Evolutionary conservation across 64 coral and sea anemone species (phyloP).

Genomic region (Acropora tenuis): DNA sequence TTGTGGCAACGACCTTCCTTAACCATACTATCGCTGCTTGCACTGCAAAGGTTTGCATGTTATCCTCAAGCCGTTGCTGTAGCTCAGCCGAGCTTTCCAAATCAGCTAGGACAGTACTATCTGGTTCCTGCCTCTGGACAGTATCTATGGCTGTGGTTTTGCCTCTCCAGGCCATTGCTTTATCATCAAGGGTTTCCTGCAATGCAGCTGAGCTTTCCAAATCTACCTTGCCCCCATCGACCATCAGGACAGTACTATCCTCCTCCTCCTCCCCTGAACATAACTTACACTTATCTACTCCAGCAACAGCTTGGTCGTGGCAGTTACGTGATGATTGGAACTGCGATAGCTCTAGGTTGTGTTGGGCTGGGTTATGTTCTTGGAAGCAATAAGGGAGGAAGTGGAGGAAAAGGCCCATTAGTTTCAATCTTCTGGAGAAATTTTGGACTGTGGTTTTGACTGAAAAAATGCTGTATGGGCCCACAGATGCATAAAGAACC

Average conservation of each 20-base stretch:
- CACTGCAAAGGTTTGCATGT: constrained; percentile 39
- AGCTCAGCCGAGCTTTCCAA: no score
- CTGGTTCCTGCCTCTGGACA: no score
- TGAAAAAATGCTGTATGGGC: no score
- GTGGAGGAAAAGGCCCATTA: background rate
- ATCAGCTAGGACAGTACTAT: no score
- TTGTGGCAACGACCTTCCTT: constrained; percentile 58
- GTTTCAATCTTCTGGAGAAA: no score
- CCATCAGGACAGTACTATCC: constrained; percentile 45
- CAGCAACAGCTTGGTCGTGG: constrained; percentile 46
- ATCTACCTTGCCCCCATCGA: constrained; percentile 57
- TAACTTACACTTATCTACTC: constrained; percentile 76
- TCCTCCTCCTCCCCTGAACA: constrained; percentile 79
- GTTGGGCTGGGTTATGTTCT: constrained; percentile 87
- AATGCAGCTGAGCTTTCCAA: constrained; percentile 67
- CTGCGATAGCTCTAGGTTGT: constrained; percentile 80
- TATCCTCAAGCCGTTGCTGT: background rate
- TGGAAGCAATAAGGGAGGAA: constrained; percentile 74
- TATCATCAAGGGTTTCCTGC: constrained; percentile 5
- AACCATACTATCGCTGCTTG: constrained; percentile 29
- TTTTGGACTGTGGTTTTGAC: no score
- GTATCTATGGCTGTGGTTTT: no score
- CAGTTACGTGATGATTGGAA: constrained; percentile 92
- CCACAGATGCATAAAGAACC: no score
- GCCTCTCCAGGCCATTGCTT: no score